A percentile compares a stretch with the other conserved stretches of the same genome.
Conservation (phyloP, 2,113 vertebrate genomes). For the Brachypodius melanocephalos region DNA sequence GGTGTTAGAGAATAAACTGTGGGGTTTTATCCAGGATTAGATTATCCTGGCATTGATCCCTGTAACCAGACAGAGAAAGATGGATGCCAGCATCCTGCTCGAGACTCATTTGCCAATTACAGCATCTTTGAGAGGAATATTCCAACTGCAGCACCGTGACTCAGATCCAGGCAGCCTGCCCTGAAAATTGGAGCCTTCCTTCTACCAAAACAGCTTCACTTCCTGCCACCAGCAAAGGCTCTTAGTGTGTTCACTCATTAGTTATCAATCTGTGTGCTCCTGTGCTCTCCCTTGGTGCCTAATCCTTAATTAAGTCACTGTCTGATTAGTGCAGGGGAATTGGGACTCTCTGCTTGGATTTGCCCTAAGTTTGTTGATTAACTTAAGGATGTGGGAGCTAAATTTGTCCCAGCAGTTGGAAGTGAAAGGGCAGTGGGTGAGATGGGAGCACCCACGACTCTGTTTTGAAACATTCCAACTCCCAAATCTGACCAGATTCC, state of each 20-base stretch:
- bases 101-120: conserved; percentile 14
- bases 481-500: background rate
- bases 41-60: conserved; percentile 42
- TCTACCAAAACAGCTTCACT: background rate
- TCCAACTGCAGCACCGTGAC: conserved; percentile 8
- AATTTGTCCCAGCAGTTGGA: background rate
- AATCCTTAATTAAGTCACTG: background rate
- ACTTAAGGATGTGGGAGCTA: background rate
- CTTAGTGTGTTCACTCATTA: background rate
- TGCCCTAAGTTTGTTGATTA: background rate
- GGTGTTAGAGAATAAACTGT: background rate
- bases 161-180: conserved; percentile 59
- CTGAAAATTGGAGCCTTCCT: conserved; percentile 11
- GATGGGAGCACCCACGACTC: background rate
- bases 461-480: background rate
- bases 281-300: background rate
- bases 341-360: background rate
- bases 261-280: background rate
- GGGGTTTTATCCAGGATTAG: conserved; percentile 1
- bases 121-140: conserved; percentile 25
- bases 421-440: background rate
- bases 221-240: conserved; percentile 11
- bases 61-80: conserved; percentile 39
- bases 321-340: background rate
- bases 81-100: conserved; percentile 31